phyloP scores from a whole-genome alignment of 1,140 invertebrate species.

The Drosophila nigromelanica region DNA sequence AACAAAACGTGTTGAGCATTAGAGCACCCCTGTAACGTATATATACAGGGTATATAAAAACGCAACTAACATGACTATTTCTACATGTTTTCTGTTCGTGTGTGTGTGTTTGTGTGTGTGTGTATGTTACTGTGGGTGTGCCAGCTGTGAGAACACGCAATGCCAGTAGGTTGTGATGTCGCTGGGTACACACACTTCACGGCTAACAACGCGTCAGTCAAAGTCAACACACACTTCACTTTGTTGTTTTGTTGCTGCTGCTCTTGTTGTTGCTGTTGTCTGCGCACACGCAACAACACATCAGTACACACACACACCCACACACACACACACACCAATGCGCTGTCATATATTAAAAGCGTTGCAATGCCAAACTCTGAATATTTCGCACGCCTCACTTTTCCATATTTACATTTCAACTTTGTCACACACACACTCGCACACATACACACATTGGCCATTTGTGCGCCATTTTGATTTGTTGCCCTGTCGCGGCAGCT shows the following conservation, averaged over 20 bases:
- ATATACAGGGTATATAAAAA: conserved; percentile 15
- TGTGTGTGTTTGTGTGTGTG: conserved; percentile 11
- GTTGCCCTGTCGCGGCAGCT: conserved; percentile 22
- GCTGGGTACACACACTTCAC: conserved; percentile 65
- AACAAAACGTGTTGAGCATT: no score
- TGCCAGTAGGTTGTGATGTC: conserved; percentile 35
- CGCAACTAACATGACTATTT: conserved; percentile 19
- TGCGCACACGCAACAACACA: conserved; percentile 17
- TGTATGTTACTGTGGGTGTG: conserved; percentile 36
- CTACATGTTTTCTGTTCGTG: conserved; percentile 1
- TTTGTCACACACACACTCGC: conserved; percentile 18
- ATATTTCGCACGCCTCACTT: conserved; percentile 37
- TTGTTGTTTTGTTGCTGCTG: conserved; percentile 14
- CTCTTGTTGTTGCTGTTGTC: conserved; percentile 21
- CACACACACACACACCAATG: conserved; percentile 31
- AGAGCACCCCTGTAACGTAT: no score
- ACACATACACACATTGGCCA: background rate
- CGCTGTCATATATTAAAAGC: conserved; percentile 51
- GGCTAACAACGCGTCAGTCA: conserved; percentile 77
- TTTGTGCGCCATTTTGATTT: conserved; percentile 44
- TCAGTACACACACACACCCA: conserved; percentile 2
- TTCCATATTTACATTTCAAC: conserved; percentile 51
- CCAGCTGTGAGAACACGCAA: conserved; percentile 32
- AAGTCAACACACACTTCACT: conserved; percentile 77
- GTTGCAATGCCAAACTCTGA: conserved; percentile 31